Evolutionary conservation across 2,888 invertebrate species (phyloP).

Genomic region (Dasypolia templi): DNA sequence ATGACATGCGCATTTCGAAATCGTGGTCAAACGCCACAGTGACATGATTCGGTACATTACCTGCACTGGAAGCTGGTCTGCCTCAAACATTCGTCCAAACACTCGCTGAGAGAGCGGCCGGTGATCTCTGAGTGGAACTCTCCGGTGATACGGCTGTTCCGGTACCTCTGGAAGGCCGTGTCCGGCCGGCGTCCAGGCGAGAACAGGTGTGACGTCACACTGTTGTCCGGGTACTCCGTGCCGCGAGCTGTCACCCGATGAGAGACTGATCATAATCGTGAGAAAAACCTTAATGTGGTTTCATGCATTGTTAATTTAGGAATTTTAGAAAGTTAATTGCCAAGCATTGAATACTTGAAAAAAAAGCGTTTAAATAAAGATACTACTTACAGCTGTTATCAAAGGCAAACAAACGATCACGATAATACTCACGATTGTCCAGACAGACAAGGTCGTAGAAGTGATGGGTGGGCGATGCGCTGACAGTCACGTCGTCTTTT

Average conservation of each 20-base stretch:
- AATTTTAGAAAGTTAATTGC: slow-evolving; percentile 53
- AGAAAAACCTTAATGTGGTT: slow-evolving; percentile 85
- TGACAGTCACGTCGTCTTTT: slow-evolving; percentile 96
- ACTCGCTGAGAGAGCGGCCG: slow-evolving; percentile 96
- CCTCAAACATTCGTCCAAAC: slow-evolving; percentile 96
- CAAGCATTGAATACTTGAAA: slow-evolving; percentile 37
- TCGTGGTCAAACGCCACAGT: slow-evolving; percentile 64
- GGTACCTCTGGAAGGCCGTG: slow-evolving; percentile 96
- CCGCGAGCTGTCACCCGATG: slow-evolving; percentile 94
- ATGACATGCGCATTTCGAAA: slow-evolving; percentile 58
- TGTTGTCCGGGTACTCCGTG: slow-evolving; percentile 97
- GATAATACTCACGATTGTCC: slow-evolving; percentile 95
- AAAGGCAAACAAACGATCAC: slow-evolving; percentile 48
- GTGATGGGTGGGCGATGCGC: slow-evolving; percentile 96
- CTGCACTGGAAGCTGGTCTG: slow-evolving; percentile 97
- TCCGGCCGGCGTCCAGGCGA: slow-evolving; percentile 95
- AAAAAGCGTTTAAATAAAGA: slow-evolving; percentile 27
- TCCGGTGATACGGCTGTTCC: slow-evolving; percentile 96
- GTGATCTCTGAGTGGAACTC: slow-evolving; percentile 97
- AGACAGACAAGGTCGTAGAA: slow-evolving; percentile 97
- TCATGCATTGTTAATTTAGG: slow-evolving; percentile 73
- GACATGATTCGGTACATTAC: slow-evolving; percentile 81
- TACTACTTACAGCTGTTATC: slow-evolving; percentile 46
- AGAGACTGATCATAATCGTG: slow-evolving; percentile 89
- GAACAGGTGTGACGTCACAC: slow-evolving; percentile 95